A percentile compares a stretch with the other conserved stretches of the same genome.
phyloP scores from a whole-genome alignment of 2,113 vertebrate species.

The Cynocephalus volans region DNA sequence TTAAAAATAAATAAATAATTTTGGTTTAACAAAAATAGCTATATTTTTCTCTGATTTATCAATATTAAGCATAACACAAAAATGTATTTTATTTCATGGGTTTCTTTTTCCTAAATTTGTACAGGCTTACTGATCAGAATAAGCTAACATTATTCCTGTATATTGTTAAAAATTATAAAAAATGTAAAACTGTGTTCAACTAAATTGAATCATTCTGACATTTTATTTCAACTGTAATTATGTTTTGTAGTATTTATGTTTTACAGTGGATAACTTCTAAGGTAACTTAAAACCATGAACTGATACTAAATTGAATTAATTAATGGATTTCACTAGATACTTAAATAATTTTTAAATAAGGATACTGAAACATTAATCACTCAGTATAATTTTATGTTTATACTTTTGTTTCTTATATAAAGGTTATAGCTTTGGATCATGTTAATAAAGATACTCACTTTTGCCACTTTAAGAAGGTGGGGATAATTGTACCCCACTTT shows the following conservation, averaged over 20 bases:
- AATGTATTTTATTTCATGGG: background rate
- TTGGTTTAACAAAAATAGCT: conserved; percentile 27
- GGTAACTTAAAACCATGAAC: background rate
- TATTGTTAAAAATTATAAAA: conserved; percentile 2
- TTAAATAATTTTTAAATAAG: background rate
- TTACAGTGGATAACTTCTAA: background rate
- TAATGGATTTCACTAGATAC: background rate
- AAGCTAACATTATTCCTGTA: background rate
- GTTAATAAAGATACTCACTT: background rate
- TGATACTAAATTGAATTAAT: background rate
- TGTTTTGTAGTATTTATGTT: background rate
- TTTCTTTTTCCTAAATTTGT: conserved; percentile 30
- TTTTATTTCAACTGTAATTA: background rate
- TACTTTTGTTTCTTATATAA: background rate
- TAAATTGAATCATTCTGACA: background rate
- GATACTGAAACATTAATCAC: background rate
- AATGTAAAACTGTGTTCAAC: conserved; percentile 7
- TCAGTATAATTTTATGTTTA: conserved; percentile 24
- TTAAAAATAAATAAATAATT: background rate
- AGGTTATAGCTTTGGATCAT: background rate
- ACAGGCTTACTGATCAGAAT: background rate
- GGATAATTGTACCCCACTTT: too few relatives aligned
- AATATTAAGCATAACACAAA: background rate
- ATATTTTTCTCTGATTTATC: background rate
- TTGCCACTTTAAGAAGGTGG: background rate